Percentiles rank a stretch among this genome's conserved stretches.
These are phyloP conservation scores for Orchestes rusci DNA, from an alignment of 2,888 invertebrate species.

Conservation along the genomic window DNA sequence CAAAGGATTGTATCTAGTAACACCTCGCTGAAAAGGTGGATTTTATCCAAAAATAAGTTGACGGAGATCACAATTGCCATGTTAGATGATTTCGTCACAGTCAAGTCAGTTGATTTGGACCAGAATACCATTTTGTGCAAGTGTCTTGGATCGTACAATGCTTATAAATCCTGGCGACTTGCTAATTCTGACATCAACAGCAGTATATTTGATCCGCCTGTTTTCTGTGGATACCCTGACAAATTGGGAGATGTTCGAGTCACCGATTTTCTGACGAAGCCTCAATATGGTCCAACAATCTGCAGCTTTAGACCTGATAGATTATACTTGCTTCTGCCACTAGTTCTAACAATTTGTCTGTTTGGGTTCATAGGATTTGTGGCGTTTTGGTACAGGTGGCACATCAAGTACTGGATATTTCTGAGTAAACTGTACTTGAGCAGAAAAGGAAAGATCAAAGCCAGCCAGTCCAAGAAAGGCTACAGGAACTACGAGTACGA, in stretches of 20 bases:
- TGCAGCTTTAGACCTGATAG: constrained; percentile 18
- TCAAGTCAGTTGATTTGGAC: constrained; percentile 46
- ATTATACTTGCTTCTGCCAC: constrained; percentile 21
- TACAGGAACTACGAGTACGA: constrained; percentile 47
- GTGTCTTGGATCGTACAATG: constrained; percentile 37
- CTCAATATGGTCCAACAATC: constrained; percentile 17
- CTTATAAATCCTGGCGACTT: constrained; percentile 5
- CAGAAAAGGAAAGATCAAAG: constrained; percentile 37
- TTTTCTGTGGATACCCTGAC: constrained; percentile 31
- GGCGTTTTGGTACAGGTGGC: constrained; percentile 43
- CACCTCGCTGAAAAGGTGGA: constrained; percentile 41
- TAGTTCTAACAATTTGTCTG: constrained; percentile 38
- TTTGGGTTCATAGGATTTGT: constrained; percentile 44
- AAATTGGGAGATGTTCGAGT: constrained; percentile 28
- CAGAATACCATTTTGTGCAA: constrained; percentile 52
- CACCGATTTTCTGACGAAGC: constrained; percentile 27
- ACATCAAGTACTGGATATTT: constrained; percentile 51
- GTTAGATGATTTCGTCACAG: constrained; percentile 49
- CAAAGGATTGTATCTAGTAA: constrained; percentile 47
- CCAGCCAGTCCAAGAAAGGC: constrained; percentile 31
- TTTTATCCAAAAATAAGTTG: constrained; percentile 50
- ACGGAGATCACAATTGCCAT: constrained; percentile 50
- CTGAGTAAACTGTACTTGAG: constrained; percentile 49
- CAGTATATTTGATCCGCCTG: constrained; percentile 10
- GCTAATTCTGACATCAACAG: neutral